A percentile compares a stretch with the other conserved stretches of the same genome.
Conservation (phyloP, 2,888 invertebrate genomes). For the Plusia festucae region DNA sequence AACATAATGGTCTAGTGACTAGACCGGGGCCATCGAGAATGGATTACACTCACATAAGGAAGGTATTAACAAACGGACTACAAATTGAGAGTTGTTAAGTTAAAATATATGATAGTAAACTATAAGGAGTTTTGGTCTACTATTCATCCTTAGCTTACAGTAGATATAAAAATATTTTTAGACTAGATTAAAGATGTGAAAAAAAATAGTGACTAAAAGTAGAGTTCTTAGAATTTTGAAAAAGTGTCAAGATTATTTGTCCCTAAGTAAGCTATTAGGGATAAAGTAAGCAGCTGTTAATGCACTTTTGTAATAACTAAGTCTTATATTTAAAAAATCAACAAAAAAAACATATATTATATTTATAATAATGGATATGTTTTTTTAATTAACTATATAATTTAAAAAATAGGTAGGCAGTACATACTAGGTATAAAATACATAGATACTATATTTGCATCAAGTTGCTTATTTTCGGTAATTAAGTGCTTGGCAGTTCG, state of each 20-base stretch:
- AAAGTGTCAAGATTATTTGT: too few species aligned
- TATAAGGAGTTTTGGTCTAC: neutral
- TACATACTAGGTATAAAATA: neutral
- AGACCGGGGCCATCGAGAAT: constrained; percentile 32
- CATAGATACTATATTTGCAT: neutral
- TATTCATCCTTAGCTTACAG: too few species aligned
- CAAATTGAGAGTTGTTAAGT: constrained; percentile 12
- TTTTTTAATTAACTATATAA: too few species aligned
- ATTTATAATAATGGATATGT: too few species aligned
- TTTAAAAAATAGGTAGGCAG: too few species aligned
- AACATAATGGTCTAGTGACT: constrained; percentile 34
- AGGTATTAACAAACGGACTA: constrained; percentile 26
- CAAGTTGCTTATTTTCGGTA: neutral
- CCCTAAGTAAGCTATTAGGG: too few species aligned
- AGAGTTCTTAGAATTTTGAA: neutral
- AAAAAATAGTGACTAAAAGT: neutral
- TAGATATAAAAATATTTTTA: neutral
- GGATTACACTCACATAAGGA: constrained; percentile 36
- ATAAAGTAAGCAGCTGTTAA: too few species aligned
- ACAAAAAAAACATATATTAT: too few species aligned
- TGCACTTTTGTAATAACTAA: too few species aligned
- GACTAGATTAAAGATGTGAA: neutral
- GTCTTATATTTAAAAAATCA: too few species aligned
- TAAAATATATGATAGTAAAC: neutral
- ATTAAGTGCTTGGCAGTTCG: constrained; percentile 1